Conservation (phyloP, 2,797 vertebrate species). For the Neosalanx taihuensis region DNA sequence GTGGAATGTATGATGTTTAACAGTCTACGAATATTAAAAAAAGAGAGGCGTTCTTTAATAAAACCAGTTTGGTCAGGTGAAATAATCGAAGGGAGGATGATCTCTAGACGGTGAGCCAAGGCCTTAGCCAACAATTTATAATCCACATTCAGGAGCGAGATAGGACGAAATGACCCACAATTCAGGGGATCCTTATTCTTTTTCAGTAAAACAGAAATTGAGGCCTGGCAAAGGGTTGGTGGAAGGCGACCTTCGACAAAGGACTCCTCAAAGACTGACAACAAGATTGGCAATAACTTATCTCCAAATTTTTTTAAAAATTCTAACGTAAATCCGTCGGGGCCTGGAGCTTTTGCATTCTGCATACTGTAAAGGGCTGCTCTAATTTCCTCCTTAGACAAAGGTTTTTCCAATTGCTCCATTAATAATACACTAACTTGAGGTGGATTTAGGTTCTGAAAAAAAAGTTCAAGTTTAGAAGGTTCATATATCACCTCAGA, state of each 20-base stretch:
- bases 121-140: slow-evolving; percentile 6
- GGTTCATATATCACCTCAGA: too few relatives aligned
- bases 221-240: not conserved
- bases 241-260: not conserved
- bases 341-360: not conserved
- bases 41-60: slow-evolving; percentile 6
- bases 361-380: slow-evolving; percentile 7
- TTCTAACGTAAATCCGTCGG: not conserved
- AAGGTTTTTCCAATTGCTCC: too few relatives aligned
- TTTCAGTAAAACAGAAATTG: slow-evolving; percentile 3
- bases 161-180: not conserved
- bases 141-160: slow-evolving; percentile 1
- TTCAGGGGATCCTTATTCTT: not conserved
- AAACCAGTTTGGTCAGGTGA: slow-evolving; percentile 8
- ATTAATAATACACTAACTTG: too few relatives aligned
- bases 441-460: too few relatives aligned
- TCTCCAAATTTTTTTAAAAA: not conserved
- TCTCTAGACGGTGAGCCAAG: not conserved
- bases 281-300: not conserved
- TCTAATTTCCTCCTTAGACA: not conserved
- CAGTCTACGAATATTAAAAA: not conserved
- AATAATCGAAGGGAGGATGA: not conserved
- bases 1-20: not conserved
- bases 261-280: too few relatives aligned
- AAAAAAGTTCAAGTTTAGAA: too few relatives aligned